These are phyloP conservation scores for Aphaenogaster rudis DNA, from an alignment of 1,140 invertebrate genomes.

Conservation along the genomic window DNA sequence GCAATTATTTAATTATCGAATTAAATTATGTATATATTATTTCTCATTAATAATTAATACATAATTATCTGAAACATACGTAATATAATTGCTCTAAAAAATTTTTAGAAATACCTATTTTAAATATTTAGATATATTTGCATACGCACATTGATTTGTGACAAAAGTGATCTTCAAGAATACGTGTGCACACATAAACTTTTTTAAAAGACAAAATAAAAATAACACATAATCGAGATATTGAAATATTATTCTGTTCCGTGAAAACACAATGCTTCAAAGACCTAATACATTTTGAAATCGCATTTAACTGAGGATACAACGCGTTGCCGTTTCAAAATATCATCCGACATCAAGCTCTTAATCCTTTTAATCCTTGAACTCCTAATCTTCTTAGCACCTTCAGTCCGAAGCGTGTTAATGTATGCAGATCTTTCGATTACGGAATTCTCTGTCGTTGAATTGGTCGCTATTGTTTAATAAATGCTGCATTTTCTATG, in stretches of 20 bases:
- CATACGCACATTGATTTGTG: not conserved
- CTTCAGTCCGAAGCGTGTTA: slow-evolving; percentile 62
- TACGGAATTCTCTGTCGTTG: slow-evolving; percentile 19
- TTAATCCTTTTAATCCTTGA: slow-evolving; percentile 71
- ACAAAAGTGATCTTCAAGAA: not conserved
- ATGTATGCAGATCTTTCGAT: slow-evolving; percentile 61
- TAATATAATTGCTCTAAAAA: not conserved
- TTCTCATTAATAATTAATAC: not conserved
- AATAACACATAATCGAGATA: not conserved
- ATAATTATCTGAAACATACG: not conserved
- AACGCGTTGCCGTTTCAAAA: slow-evolving; percentile 57
- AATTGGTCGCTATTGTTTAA: slow-evolving; percentile 34
- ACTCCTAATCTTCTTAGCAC: slow-evolving; percentile 71
- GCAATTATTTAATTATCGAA: not conserved
- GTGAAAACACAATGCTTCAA: not conserved
- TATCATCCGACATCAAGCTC: slow-evolving; percentile 66
- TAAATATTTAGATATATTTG: not conserved
- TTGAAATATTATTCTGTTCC: not conserved
- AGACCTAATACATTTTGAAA: slow-evolving; percentile 51
- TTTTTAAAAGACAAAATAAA: slow-evolving; percentile 4
- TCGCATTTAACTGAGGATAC: slow-evolving; percentile 66
- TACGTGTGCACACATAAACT: not conserved
- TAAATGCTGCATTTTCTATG: slow-evolving; percentile 15
- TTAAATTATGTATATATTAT: not conserved
- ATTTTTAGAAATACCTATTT: not conserved